These are phyloP conservation scores for Amphilophus citrinellus DNA, from an alignment of 2,113 vertebrate species.

Conservation along the genomic window DNA sequence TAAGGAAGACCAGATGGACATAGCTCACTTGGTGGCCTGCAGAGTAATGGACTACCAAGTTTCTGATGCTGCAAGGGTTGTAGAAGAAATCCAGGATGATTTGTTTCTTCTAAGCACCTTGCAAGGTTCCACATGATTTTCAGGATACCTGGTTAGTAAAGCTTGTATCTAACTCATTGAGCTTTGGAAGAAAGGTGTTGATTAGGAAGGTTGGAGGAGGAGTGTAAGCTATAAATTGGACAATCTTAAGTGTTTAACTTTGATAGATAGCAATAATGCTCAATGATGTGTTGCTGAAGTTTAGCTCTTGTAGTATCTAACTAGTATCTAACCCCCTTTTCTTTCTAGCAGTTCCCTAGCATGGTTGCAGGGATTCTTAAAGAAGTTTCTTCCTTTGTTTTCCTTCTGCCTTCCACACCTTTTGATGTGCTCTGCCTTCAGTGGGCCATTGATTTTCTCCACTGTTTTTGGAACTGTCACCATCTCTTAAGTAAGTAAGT, in stretches of 20 bases:
- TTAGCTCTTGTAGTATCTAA: not conserved
- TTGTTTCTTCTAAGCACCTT: not conserved
- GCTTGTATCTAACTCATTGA: not conserved
- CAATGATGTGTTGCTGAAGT: not conserved
- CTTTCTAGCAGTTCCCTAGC: not conserved
- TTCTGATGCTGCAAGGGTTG: not conserved
- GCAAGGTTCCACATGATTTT: not conserved
- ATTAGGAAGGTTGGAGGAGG: not conserved
- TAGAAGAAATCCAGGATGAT: not conserved
- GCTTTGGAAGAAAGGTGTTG: not conserved
- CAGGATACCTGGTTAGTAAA: not conserved
- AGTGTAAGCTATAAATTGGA: not conserved
- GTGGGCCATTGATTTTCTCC: not conserved
- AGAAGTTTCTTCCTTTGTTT: not conserved
- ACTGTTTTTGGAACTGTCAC: not conserved
- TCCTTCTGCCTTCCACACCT: not conserved
- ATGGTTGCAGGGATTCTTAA: not conserved
- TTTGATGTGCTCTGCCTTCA: not conserved
- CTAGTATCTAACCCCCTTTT: not conserved
- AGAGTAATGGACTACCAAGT: rapidly evolving
- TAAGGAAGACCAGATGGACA: not conserved
- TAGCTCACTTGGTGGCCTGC: not conserved
- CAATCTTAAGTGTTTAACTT: not conserved
- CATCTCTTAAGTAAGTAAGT: too few relatives aligned
- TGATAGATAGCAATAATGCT: not conserved